Evolutionary conservation across 2,888 invertebrate species (phyloP).

Genomic region (Rapana venosa): DNA sequence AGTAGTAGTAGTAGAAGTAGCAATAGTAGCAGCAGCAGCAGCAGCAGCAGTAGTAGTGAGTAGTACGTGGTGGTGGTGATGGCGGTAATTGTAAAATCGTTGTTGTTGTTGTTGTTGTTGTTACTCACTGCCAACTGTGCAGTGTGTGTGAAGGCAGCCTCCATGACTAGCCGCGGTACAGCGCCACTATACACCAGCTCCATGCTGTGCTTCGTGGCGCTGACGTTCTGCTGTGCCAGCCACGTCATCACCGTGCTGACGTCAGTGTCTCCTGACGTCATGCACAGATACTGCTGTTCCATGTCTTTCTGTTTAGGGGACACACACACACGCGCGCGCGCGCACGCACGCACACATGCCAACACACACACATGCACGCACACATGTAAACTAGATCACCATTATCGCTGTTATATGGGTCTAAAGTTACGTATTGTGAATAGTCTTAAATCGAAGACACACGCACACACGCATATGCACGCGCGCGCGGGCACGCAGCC

Average conservation of each 20-base stretch:
- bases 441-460: too few relatives aligned
- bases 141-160: constrained; percentile 20
- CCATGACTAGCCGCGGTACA: constrained; percentile 42
- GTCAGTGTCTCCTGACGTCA: constrained; percentile 49
- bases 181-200: constrained; percentile 43
- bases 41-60: too few relatives aligned
- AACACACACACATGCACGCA: background rate
- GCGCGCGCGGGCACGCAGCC: too few relatives aligned
- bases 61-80: too few relatives aligned
- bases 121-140: constrained; percentile 11
- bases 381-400: background rate
- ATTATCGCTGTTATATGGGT: too few relatives aligned
- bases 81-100: too few relatives aligned
- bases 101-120: background rate
- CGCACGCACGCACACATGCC: too few relatives aligned
- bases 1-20: too few relatives aligned
- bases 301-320: constrained; percentile 55
- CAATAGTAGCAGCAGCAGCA: too few relatives aligned
- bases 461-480: too few relatives aligned
- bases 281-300: constrained; percentile 55
- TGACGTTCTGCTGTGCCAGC: constrained; percentile 59
- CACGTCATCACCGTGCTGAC: constrained; percentile 53
- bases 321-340: too few relatives aligned
- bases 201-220: constrained; percentile 50
- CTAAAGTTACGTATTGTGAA: too few relatives aligned